Evolutionary conservation across 1,140 invertebrate species (phyloP), one percentile per base, ranked within the genome.

Genomic region (Telenomus remus): DNA sequence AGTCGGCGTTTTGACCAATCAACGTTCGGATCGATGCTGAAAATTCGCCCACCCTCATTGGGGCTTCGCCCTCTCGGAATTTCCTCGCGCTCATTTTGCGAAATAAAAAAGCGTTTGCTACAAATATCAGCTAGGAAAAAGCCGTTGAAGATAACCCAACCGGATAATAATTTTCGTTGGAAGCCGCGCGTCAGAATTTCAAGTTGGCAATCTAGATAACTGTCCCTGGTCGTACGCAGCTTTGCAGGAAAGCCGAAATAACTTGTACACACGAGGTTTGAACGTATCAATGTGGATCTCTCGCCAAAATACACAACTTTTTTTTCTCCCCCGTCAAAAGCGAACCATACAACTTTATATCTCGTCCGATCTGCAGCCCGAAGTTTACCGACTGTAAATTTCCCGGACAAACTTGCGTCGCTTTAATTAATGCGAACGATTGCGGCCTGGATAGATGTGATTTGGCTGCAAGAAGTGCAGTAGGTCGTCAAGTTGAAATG

Each of bases 191-290:
- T 5, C 16, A 50, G 1, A 70, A 43, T 11, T 27, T 61, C n/a
- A 43, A 61, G 46, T 60, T 70, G 46, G 42, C 35, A 43, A 72
- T 72, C 69, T 42, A 64, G 69, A 72, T 72, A 72, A 55, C 49
- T 47, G 47, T 39, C 8, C 55, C 53, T 27, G 1, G 57, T 60
- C 47, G 48, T 27, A 27, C 19, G 6, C 0, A 39, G 39, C 59
- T 51, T 61, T 35, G 16, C 39, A 33, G 15, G 15, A 33, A 33
- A 9, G 34, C 16, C 46, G 37, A 63, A 71, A 71, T 56, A 47
- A 61, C 56, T 61, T 48, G 56, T 61, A 50, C 19, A 70, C 68
- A 63, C 51, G 68, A 50, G 7, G 27, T 19, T 13, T 4, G 13
- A 33, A 43, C 9, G 6, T 27, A 11, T 59, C 49, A 69, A 42